phyloP scores from a whole-genome alignment of 2,888 invertebrate species.

The Zelleria hepariella region DNA sequence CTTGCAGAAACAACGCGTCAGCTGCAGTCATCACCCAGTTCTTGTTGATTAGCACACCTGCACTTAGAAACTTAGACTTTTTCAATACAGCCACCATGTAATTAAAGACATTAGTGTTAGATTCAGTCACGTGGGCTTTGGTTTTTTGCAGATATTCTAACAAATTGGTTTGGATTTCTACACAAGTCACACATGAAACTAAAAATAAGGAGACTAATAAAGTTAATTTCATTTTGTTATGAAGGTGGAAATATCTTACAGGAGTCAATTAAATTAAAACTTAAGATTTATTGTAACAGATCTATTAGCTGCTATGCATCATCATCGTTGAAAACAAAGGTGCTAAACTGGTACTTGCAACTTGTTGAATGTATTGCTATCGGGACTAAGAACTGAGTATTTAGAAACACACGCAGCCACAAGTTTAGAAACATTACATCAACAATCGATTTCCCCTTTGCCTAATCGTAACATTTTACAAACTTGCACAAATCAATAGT shows the following conservation, averaged over 20 bases:
- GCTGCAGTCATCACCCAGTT: constrained; percentile 53
- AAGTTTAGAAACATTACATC: not conserved
- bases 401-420: not conserved
- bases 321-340: not conserved
- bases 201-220: not conserved
- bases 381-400: not conserved
- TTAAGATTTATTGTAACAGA: no score
- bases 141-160: not conserved
- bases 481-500: not conserved
- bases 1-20: constrained; percentile 44
- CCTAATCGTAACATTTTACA: not conserved
- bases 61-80: constrained; percentile 36
- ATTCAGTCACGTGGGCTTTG: not conserved
- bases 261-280: no score
- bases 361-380: not conserved
- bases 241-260: no score
- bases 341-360: not conserved
- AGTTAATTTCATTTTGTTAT: not conserved
- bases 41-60: constrained; percentile 46
- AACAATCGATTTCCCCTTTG: not conserved
- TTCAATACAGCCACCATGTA: constrained; percentile 47
- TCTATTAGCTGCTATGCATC: not conserved
- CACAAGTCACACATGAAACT: not conserved
- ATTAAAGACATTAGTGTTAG: constrained; percentile 30
- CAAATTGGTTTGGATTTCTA: not conserved